These are phyloP conservation scores for Spilogale gracilis DNA, from an alignment of 2,113 vertebrate genomes.

Conservation along the genomic window DNA sequence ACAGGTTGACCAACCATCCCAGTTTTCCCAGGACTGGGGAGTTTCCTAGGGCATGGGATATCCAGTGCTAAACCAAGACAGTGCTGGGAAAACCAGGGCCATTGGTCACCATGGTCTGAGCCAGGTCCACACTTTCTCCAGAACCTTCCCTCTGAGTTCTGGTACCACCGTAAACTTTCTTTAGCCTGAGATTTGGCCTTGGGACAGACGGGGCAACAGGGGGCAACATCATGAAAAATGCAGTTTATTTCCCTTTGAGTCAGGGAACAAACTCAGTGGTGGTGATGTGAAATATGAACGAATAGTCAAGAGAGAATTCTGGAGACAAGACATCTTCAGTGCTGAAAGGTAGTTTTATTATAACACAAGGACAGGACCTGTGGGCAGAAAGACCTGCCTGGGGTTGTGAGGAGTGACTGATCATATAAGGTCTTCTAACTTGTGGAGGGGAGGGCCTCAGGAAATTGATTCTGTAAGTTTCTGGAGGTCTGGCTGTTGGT, in stretches of 20 bases:
- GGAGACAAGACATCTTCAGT: not conserved
- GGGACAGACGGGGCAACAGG: not conserved
- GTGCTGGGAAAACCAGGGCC: not conserved
- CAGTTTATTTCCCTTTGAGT: not conserved
- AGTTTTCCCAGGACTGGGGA: not conserved
- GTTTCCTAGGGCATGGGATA: not conserved
- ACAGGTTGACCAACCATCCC: not conserved
- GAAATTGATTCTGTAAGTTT: not conserved
- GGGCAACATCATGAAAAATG: not conserved
- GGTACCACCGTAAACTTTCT: not conserved
- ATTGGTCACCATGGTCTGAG: not conserved
- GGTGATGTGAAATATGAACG: not conserved
- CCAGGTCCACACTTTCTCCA: not conserved
- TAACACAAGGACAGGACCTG: not conserved
- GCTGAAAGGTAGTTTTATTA: not conserved
- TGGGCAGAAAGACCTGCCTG: not conserved
- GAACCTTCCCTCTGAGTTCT: not conserved
- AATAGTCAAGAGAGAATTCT: not conserved
- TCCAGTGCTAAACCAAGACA: not conserved
- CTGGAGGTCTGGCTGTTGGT: not conserved
- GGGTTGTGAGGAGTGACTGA: not conserved
- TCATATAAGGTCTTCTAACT: not conserved
- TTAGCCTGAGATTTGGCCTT: not conserved
- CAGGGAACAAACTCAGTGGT: conserved; percentile 34
- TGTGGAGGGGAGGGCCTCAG: not conserved